Conservation (phyloP, 2,797 vertebrate species). For the Coregonus suidteri region DNA sequence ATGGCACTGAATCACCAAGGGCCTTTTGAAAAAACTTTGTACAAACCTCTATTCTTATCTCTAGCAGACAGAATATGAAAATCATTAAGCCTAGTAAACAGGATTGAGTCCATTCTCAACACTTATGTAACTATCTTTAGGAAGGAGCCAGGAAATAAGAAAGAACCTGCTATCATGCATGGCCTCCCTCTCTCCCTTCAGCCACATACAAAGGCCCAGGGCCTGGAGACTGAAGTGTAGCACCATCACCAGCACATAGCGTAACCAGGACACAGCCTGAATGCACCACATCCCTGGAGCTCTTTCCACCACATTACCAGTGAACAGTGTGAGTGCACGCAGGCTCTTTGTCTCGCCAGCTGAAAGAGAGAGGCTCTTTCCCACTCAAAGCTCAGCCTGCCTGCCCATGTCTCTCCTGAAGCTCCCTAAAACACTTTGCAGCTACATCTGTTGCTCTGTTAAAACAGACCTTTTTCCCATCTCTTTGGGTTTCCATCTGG, state of each 20-base stretch:
- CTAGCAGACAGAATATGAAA: conserved; percentile 25
- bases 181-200: not conserved
- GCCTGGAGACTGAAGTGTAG: conserved; percentile 7
- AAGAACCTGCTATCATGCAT: conserved; percentile 2
- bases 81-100: conserved; percentile 26
- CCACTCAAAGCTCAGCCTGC: conserved; percentile 5
- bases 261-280: conserved; percentile 22
- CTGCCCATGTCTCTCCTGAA: conserved; percentile 1
- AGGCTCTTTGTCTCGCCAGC: conserved; percentile 18
- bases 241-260: conserved; percentile 4
- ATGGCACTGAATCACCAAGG: not conserved
- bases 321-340: conserved; percentile 21
- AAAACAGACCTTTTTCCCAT: not conserved
- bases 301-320: conserved; percentile 25
- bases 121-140: conserved; percentile 31
- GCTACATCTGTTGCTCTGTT: not conserved
- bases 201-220: conserved; percentile 6
- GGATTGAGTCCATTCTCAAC: conserved; percentile 18
- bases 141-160: conserved; percentile 20
- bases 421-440: conserved; percentile 12
- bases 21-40: conserved; percentile 23
- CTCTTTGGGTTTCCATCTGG: not conserved
- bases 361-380: conserved; percentile 6
- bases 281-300: conserved; percentile 8
- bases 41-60: conserved; percentile 31